A percentile compares a stretch with the other conserved stretches of the same genome.
Conservation (phyloP, 2,888 invertebrate species). For the Sepioteuthis lessoniana region DNA sequence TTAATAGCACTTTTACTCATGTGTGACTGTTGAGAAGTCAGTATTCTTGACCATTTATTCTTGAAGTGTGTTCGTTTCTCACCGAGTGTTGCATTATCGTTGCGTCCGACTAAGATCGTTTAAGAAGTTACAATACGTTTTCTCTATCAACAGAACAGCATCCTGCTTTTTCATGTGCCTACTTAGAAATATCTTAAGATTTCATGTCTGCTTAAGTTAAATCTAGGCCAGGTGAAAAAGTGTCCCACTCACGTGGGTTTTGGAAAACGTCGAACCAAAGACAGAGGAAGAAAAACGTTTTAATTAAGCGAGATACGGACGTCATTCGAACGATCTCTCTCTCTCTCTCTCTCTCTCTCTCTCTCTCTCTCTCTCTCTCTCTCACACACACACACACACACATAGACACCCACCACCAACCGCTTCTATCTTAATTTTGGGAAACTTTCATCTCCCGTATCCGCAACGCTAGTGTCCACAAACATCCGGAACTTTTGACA, state of each 20-base stretch:
- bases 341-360: neutral
- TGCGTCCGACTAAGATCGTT: no score
- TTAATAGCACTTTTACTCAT: no score
- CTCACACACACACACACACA: no score
- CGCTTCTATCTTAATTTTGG: neutral
- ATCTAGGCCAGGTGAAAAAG: neutral
- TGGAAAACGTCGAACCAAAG: neutral
- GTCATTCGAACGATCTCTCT: neutral
- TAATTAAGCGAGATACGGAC: neutral
- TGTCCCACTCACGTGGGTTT: neutral
- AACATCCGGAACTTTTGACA: slow-evolving; percentile 23
- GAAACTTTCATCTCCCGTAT: slow-evolving; percentile 17
- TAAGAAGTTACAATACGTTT: no score
- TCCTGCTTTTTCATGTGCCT: no score
- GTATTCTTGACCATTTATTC: no score
- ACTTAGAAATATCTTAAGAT: no score
- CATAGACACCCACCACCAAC: neutral
- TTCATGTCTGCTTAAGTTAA: neutral
- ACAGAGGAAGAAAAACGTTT: neutral
- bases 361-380: fast-evolving
- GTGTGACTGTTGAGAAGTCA: no score
- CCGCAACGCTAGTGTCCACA: neutral
- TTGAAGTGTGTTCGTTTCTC: no score
- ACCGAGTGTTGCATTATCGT: no score
- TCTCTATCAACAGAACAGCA: no score